A percentile compares a stretch with the other conserved stretches of the same genome.
Evolutionary conservation across 1,140 invertebrate genomes (phyloP).

Genomic region (Procambarus clarkii): DNA sequence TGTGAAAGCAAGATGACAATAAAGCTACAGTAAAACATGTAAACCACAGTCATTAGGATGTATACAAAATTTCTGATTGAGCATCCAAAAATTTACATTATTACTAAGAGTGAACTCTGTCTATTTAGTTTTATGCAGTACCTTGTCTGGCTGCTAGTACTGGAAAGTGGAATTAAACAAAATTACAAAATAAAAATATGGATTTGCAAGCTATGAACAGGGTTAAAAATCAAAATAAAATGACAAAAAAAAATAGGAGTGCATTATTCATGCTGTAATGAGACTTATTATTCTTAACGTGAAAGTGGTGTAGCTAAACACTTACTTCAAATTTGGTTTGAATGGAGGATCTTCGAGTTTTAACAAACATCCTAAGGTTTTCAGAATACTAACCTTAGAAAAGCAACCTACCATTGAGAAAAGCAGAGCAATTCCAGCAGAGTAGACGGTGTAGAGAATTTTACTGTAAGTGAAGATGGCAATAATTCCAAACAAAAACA

Average conservation of each 20-base stretch:
- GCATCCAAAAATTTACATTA: no score
- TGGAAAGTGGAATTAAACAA: neutral
- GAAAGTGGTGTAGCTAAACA: neutral
- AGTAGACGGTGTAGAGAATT: conserved; percentile 76
- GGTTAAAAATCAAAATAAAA: neutral
- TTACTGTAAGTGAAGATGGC: conserved; percentile 74
- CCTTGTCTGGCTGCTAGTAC: neutral
- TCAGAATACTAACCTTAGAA: neutral
- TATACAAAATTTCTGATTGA: no score
- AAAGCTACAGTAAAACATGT: no score
- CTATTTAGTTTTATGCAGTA: neutral
- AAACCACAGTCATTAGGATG: no score
- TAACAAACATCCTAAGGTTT: neutral
- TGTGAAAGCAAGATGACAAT: no score
- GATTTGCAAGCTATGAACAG: neutral
- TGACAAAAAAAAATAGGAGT: neutral
- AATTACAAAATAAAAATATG: neutral
- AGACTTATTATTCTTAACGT: neutral
- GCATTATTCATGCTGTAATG: neutral
- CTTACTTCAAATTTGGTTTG: neutral
- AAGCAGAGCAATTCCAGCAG: conserved; percentile 77
- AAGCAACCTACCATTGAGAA: conserved; percentile 76
- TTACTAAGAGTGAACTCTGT: neutral
- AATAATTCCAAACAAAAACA: conserved; percentile 78
- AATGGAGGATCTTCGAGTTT: neutral